Conservation (phyloP, 2,797 vertebrate genomes). For the Myotis findleyi region DNA sequence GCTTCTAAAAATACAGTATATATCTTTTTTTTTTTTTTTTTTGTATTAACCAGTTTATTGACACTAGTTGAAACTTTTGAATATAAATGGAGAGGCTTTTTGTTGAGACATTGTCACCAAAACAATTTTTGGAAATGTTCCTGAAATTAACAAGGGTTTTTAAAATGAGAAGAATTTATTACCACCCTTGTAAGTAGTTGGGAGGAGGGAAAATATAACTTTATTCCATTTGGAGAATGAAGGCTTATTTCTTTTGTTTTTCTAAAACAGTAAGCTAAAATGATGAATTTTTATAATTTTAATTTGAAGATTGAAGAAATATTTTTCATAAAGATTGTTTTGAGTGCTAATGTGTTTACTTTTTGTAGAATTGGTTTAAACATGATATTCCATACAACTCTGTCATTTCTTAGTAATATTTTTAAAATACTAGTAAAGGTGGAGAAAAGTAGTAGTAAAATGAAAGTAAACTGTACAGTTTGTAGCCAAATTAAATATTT, state of each 20-base stretch:
- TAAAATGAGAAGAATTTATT: slow-evolving; percentile 78
- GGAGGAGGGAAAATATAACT: slow-evolving; percentile 76
- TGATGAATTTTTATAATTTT: slow-evolving; percentile 78
- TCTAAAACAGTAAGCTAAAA: slow-evolving; percentile 73
- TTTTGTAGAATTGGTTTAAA: slow-evolving; percentile 83
- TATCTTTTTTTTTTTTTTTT: slow-evolving; percentile 55
- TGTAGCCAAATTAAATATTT: slow-evolving; percentile 77
- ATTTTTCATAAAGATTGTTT: slow-evolving; percentile 85
- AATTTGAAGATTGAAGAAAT: slow-evolving; percentile 79
- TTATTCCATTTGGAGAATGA: slow-evolving; percentile 60
- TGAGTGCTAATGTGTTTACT: slow-evolving; percentile 82
- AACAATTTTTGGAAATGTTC: slow-evolving; percentile 78
- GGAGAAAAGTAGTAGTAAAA: slow-evolving; percentile 57
- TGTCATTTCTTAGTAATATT: slow-evolving; percentile 86
- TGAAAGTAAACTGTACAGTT: slow-evolving; percentile 80
- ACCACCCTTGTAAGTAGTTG: slow-evolving; percentile 78
- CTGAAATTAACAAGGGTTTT: slow-evolving; percentile 75
- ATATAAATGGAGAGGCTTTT: slow-evolving; percentile 84
- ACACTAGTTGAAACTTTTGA: slow-evolving; percentile 79
- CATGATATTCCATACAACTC: slow-evolving; percentile 75
- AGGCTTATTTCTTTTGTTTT: slow-evolving; percentile 73
- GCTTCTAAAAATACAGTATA: slow-evolving; percentile 82
- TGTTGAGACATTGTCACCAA: slow-evolving; percentile 79
- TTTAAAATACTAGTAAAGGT: slow-evolving; percentile 73
- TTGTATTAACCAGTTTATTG: slow-evolving; percentile 84